Conservation (phyloP, 2,113 vertebrate genomes). For the Tinamus guttatus region DNA sequence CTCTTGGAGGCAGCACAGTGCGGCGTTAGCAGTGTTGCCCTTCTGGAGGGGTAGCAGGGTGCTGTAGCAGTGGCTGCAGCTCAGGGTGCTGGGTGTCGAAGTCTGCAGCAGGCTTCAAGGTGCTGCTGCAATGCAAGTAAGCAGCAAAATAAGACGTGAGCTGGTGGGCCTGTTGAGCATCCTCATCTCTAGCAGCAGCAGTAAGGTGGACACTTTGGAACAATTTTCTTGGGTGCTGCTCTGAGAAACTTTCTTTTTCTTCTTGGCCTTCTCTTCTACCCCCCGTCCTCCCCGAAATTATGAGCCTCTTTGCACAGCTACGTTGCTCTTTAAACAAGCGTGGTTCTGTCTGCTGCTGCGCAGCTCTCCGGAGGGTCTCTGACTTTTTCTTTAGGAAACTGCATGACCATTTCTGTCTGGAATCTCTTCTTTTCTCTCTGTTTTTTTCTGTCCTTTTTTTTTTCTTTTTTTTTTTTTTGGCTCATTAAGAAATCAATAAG, state of each 20-base stretch:
- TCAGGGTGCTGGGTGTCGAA: neutral
- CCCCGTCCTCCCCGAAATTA: rapidly evolving
- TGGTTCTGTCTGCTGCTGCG: rapidly evolving
- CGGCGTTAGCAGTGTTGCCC: neutral
- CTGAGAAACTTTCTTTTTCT: neutral
- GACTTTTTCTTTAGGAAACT: slow-evolving; percentile 5
- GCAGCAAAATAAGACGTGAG: too few relatives aligned
- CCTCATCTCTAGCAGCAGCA: neutral
- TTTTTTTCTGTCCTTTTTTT: neutral
- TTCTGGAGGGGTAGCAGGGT: neutral
- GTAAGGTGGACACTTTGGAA: neutral
- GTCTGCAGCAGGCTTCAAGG: neutral
- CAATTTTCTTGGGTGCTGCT: neutral
- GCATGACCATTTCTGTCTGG: slow-evolving; percentile 17
- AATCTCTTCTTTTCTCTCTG: slow-evolving; percentile 13
- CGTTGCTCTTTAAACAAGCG: neutral
- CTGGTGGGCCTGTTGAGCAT: rapidly evolving
- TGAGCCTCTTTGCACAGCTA: neutral
- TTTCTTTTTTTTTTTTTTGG: neutral
- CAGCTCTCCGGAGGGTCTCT: neutral
- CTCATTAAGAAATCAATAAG: slow-evolving; percentile 50
- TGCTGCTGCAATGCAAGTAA: neutral
- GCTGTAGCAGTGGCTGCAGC: neutral
- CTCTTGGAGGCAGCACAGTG: neutral
- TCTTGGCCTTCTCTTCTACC: neutral